A percentile compares a stretch with the other conserved stretches of the same genome.
Conservation (phyloP, 2,888 invertebrate species). For the Uloborus plumipes region DNA sequence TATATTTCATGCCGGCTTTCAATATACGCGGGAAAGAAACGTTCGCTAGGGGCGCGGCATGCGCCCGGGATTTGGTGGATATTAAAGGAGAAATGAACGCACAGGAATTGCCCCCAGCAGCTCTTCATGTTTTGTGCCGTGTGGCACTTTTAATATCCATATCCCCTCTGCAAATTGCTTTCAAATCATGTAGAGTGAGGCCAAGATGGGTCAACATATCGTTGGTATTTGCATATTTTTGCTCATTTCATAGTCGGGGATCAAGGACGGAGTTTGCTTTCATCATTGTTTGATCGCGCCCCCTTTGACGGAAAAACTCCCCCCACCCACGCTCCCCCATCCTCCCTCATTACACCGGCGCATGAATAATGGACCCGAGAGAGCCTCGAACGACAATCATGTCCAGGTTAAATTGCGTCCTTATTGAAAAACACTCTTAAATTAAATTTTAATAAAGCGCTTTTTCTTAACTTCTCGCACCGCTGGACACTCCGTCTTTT, state of each 20-base stretch:
- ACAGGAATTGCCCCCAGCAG: slow-evolving; percentile 30
- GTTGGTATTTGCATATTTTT: slow-evolving; percentile 63
- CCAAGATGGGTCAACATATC: slow-evolving; percentile 47
- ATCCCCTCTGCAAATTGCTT: slow-evolving; percentile 34
- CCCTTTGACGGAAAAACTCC: not conserved
- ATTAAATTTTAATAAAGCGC: slow-evolving; percentile 45
- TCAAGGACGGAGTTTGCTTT: slow-evolving; percentile 27
- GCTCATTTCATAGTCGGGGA: slow-evolving; percentile 54
- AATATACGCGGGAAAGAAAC: slow-evolving; percentile 51
- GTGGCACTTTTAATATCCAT: slow-evolving; percentile 61
- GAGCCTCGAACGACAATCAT: not conserved
- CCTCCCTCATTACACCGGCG: not conserved
- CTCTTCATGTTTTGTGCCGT: not conserved
- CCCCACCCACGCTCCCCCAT: not conserved
- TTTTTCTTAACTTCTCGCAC: not conserved
- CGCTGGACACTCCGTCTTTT: not conserved
- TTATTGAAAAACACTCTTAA: slow-evolving; percentile 37
- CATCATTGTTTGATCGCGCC: slow-evolving; percentile 41
- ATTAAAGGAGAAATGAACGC: slow-evolving; percentile 52
- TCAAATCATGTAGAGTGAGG: slow-evolving; percentile 53
- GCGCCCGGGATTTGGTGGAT: slow-evolving; percentile 1
- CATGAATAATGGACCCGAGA: slow-evolving; percentile 40
- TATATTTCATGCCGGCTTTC: slow-evolving; percentile 59
- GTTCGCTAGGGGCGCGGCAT: slow-evolving; percentile 10
- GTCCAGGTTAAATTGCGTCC: slow-evolving; percentile 36